Conservation (phyloP, 1,140 invertebrate genomes). For the Chironomus tepperi region DNA sequence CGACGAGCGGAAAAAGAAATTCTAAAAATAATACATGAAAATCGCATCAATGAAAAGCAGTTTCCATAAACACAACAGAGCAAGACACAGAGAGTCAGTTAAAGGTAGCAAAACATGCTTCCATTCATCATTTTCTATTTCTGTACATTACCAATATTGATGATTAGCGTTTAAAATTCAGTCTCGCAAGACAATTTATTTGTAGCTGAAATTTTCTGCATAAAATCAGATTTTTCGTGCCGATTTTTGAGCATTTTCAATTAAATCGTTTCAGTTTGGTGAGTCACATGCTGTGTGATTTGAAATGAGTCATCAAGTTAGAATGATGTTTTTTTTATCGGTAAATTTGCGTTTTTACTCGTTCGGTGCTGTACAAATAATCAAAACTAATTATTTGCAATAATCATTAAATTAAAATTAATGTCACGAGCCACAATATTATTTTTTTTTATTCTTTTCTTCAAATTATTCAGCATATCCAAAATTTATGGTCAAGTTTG, state of each 20-base stretch:
- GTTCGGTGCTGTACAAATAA: no score
- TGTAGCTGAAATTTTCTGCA: neutral
- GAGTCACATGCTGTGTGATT: no score
- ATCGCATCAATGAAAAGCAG: neutral
- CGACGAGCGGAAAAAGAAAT: neutral
- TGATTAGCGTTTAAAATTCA: neutral
- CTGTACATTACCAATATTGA: neutral
- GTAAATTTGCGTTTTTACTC: no score
- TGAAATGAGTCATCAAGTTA: no score
- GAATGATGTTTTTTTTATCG: no score
- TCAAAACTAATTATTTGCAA: no score
- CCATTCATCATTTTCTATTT: no score
- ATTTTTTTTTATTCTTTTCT: no score
- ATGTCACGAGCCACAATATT: neutral
- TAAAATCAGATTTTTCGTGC: neutral
- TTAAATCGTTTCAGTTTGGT: no score
- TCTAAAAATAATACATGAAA: conserved; percentile 1
- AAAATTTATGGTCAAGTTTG: neutral
- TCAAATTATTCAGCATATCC: neutral
- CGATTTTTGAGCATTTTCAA: no score
- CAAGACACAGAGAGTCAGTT: no score
- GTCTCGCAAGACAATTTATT: neutral
- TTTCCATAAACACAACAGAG: neutral
- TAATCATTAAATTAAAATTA: neutral
- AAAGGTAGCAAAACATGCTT: no score